A percentile compares a stretch with the other conserved stretches of the same genome.
Conservation (phyloP, 2,888 invertebrate genomes). For the Empis livida region DNA sequence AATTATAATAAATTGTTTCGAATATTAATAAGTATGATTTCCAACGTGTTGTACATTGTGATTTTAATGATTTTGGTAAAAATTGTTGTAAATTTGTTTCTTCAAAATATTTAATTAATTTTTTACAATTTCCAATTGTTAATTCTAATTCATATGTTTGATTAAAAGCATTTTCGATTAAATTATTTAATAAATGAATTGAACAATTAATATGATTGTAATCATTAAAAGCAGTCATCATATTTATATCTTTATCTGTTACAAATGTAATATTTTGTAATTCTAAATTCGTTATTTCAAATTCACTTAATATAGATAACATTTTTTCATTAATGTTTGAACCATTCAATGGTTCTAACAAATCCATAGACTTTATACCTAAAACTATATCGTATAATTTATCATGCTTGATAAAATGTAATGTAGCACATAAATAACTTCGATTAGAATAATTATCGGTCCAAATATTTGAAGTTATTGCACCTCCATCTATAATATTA, state of each 20-base stretch:
- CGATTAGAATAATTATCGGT: neutral
- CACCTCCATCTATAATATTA: neutral
- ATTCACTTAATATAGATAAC: neutral
- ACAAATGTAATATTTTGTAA: neutral
- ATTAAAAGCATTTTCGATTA: neutral
- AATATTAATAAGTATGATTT: neutral
- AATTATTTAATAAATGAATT: neutral
- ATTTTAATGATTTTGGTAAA: neutral
- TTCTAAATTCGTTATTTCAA: neutral
- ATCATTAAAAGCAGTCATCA: neutral
- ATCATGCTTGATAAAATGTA: neutral
- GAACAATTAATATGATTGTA: neutral
- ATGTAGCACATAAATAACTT: too few relatives aligned
- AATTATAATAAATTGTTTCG: neutral
- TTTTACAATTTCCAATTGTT: neutral
- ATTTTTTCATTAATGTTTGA: neutral
- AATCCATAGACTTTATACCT: neutral
- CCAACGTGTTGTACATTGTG: neutral
- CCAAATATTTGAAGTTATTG: neutral
- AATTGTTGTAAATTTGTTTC: neutral
- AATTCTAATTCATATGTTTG: neutral
- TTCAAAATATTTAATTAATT: neutral
- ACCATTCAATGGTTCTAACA: neutral
- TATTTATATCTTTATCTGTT: neutral
- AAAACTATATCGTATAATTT: neutral